These are phyloP conservation scores for Delichon dasypus DNA, from an alignment of 2,797 vertebrate genomes.

Conservation along the genomic window DNA sequence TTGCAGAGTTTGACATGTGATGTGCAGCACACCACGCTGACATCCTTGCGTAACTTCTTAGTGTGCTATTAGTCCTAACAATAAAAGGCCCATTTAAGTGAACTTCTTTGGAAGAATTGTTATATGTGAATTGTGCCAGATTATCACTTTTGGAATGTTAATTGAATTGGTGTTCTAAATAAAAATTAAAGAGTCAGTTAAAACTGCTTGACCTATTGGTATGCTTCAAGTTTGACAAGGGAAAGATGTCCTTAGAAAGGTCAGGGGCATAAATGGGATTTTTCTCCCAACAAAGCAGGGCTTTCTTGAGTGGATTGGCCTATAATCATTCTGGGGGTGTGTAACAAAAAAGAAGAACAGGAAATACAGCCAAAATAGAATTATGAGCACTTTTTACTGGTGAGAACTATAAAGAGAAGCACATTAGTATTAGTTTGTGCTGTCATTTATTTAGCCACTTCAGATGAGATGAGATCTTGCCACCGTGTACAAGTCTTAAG, in stretches of 20 bases:
- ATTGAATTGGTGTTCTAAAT: background rate
- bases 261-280: background rate
- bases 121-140: background rate
- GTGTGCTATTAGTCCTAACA: background rate
- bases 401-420: background rate
- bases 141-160: background rate
- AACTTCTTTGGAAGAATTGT: constrained; percentile 7
- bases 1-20: background rate
- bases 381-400: background rate
- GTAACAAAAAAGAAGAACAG: background rate
- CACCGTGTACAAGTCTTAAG: background rate
- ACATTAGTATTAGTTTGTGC: background rate
- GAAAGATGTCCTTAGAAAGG: background rate
- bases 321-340: background rate
- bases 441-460: background rate
- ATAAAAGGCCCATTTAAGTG: constrained; percentile 2
- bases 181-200: background rate
- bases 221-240: background rate
- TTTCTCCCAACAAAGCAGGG: background rate
- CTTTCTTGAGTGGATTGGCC: background rate
- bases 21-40: background rate
- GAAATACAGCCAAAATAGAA: background rate
- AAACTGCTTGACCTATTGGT: background rate
- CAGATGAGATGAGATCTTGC: background rate
- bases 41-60: constrained; percentile 7